These are phyloP conservation scores for Seira musarum DNA, from an alignment of 2,888 invertebrate species.

Conservation along the genomic window DNA sequence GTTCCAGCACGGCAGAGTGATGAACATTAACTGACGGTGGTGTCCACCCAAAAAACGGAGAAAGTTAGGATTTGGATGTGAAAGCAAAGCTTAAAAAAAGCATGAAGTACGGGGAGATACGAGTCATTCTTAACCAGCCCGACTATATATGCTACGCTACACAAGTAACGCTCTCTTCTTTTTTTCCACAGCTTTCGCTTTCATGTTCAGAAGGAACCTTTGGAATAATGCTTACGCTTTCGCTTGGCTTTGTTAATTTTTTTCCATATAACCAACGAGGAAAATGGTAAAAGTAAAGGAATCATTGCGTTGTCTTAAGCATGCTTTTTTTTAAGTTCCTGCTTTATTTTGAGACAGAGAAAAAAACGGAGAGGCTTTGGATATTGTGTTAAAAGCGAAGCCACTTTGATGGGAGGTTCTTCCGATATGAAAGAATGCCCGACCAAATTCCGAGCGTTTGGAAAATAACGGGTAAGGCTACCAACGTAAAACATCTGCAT, in stretches of 20 bases:
- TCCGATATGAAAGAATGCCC: conserved; percentile 47
- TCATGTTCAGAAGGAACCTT: too few species aligned
- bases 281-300: too few species aligned
- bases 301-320: too few species aligned
- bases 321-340: too few species aligned
- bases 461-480: conserved; percentile 29
- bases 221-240: too few species aligned
- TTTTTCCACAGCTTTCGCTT: too few species aligned
- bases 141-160: conserved; percentile 5
- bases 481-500: conserved; percentile 46
- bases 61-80: conserved; percentile 9
- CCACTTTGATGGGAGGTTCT: conserved; percentile 29
- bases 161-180: conserved; percentile 11
- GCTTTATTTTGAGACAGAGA: too few species aligned
- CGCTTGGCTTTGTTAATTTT: too few species aligned
- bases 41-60: conserved; percentile 47
- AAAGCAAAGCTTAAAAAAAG: conserved; percentile 26
- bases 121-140: conserved; percentile 39
- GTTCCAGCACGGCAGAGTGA: conserved; percentile 39
- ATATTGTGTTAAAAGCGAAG: too few species aligned
- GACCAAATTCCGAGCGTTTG: conserved; percentile 43
- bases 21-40: conserved; percentile 46
- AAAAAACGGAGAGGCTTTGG: too few species aligned
- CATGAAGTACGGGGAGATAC: conserved; percentile 40
- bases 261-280: too few species aligned